These are phyloP conservation scores for Scaptomyza reducta DNA, from an alignment of 2,888 invertebrate genomes.

Conservation along the genomic window DNA sequence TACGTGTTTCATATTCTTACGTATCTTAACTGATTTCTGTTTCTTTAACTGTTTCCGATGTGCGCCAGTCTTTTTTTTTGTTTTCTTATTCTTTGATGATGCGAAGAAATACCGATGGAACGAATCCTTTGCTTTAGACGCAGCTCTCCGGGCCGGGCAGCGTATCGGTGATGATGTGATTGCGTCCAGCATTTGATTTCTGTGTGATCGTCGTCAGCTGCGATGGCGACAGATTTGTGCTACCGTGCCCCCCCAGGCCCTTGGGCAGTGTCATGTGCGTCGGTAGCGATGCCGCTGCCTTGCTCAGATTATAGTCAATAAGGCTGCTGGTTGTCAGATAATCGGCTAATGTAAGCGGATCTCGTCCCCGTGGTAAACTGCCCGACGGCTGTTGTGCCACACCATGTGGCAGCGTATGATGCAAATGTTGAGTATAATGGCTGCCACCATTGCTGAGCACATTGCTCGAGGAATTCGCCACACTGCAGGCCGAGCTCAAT, in stretches of 20 bases:
- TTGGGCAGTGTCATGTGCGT: slow-evolving; percentile 81
- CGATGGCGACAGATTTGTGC: slow-evolving; percentile 68
- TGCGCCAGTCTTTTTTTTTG: slow-evolving; percentile 79
- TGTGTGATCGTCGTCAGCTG: slow-evolving; percentile 80
- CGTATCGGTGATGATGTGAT: slow-evolving; percentile 92
- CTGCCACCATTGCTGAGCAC: slow-evolving; percentile 51
- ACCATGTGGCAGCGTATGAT: slow-evolving; percentile 80
- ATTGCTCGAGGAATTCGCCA: slow-evolving; percentile 60
- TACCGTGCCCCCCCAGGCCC: slow-evolving; percentile 66
- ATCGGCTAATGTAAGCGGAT: slow-evolving; percentile 82
- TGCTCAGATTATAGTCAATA: slow-evolving; percentile 83
- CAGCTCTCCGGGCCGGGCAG: slow-evolving; percentile 95
- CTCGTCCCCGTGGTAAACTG: slow-evolving; percentile 69
- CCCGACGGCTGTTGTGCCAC: slow-evolving; percentile 48
- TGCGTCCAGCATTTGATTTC: slow-evolving; percentile 86
- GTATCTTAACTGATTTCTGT: slow-evolving; percentile 16
- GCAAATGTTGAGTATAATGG: slow-evolving; percentile 68
- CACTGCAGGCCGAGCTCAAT: slow-evolving; percentile 50
- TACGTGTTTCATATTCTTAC: slow-evolving; percentile 25
- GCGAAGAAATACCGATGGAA: slow-evolving; percentile 51
- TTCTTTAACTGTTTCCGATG: slow-evolving; percentile 58
- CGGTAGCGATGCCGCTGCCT: slow-evolving; percentile 65
- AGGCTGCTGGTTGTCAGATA: slow-evolving; percentile 83
- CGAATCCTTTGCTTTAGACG: slow-evolving; percentile 86
- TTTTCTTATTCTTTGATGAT: slow-evolving; percentile 60